A percentile compares a stretch with the other conserved stretches of the same genome.
These are phyloP conservation scores for Drosophila sturtevanti DNA, from an alignment of 1,140 invertebrate genomes.

Conservation along the genomic window DNA sequence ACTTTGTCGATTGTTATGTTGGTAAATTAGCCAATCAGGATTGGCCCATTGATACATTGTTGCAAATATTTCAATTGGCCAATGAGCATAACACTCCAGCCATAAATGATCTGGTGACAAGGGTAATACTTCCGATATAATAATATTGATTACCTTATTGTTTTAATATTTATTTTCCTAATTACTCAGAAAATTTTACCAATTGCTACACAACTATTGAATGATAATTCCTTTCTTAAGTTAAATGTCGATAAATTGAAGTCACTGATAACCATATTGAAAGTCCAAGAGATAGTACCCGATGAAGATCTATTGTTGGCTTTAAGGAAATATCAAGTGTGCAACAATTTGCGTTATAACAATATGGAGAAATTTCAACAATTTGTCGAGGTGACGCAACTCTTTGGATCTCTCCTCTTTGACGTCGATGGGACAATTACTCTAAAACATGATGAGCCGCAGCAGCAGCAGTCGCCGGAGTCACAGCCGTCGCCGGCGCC, in stretches of 20 bases:
- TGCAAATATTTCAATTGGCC: conserved; percentile 51
- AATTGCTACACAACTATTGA: conserved; percentile 35
- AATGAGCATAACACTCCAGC: conserved; percentile 22
- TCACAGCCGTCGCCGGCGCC: too few species aligned
- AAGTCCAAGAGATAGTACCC: conserved; percentile 12
- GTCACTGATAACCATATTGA: conserved; percentile 36
- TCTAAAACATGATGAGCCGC: background rate
- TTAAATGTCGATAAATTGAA: conserved; percentile 40
- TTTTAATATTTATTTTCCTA: background rate
- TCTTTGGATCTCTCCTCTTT: conserved; percentile 34
- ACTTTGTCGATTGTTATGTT: conserved; percentile 49
- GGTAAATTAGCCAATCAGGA: conserved; percentile 33
- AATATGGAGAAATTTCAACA: conserved; percentile 48
- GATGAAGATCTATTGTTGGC: conserved; percentile 32
- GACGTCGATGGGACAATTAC: conserved; percentile 42
- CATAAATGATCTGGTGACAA: conserved; percentile 39
- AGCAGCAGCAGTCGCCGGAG: too few species aligned
- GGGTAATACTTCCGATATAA: conserved; percentile 9
- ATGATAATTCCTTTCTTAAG: conserved; percentile 36
- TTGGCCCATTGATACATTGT: conserved; percentile 43
- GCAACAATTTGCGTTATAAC: conserved; percentile 38
- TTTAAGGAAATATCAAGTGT: conserved; percentile 44
- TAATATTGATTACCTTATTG: too few species aligned
- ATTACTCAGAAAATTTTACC: conserved; percentile 43
- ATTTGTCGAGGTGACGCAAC: conserved; percentile 45